These are phyloP conservation scores for Lepidonotus clava DNA, from an alignment of 2,888 invertebrate species.

Conservation along the genomic window DNA sequence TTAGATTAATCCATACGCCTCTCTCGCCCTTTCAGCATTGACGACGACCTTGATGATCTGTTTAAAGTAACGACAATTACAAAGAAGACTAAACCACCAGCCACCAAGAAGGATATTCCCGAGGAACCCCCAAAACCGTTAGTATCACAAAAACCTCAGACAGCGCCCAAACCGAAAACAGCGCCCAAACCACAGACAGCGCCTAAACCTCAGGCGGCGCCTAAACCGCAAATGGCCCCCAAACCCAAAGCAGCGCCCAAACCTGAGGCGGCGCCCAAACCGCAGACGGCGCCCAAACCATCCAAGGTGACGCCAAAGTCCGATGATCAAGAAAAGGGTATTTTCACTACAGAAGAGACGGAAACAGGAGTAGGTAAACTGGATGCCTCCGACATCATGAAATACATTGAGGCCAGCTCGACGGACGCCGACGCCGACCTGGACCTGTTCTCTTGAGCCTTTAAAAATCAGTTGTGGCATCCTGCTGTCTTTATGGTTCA, in stretches of 20 bases:
- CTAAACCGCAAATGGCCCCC: not conserved
- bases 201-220: not conserved
- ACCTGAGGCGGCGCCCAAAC: not conserved
- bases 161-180: conserved; percentile 21
- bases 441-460: conserved; percentile 21
- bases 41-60: conserved; percentile 50
- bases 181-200: not conserved
- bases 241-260: conserved; percentile 33
- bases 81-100: conserved; percentile 1
- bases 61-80: conserved; percentile 28
- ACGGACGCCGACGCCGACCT: conserved; percentile 30
- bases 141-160: too few species aligned
- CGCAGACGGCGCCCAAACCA: not conserved
- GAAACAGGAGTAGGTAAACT: not conserved
- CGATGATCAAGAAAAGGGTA: not conserved
- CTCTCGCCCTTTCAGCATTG: conserved; percentile 48
- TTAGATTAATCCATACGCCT: not conserved
- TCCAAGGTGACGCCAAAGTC: not conserved
- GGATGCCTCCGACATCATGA: conserved; percentile 36
- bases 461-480: not conserved
- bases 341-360: not conserved
- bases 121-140: not conserved
- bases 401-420: conserved; percentile 22
- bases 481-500: not conserved
- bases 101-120: not conserved